Evolutionary conservation across 2,797 vertebrate species (phyloP).

Genomic region (Centropyge bicolor): DNA sequence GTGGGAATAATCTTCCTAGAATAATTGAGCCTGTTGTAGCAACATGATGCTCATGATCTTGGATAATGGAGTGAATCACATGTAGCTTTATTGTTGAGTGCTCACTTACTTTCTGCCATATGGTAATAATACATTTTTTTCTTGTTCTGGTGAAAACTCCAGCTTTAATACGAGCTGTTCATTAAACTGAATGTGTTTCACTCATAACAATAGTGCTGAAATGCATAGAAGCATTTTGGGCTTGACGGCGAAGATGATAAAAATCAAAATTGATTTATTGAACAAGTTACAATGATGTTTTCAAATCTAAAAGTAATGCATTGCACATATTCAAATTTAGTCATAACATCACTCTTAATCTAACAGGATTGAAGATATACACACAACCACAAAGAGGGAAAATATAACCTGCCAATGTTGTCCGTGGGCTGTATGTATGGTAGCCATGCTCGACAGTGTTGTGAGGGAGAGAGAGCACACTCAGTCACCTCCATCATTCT

Average conservation of each 20-base stretch:
- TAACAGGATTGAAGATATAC: neutral
- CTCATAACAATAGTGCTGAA: neutral
- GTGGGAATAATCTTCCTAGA: no score
- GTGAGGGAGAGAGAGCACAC: constrained; percentile 19
- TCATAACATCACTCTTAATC: neutral
- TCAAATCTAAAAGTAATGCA: neutral
- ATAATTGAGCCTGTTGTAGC: neutral
- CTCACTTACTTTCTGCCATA: neutral
- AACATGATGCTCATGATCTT: neutral
- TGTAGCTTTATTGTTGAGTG: neutral
- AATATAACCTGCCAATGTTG: constrained; percentile 26
- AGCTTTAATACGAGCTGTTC: neutral
- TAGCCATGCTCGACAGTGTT: constrained; percentile 23
- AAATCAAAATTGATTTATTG: no score
- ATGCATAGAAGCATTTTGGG: neutral
- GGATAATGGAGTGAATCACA: neutral
- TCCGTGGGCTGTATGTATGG: constrained; percentile 24
- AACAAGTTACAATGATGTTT: neutral
- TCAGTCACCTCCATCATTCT: constrained; percentile 56
- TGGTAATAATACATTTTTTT: neutral
- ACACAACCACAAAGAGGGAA: neutral
- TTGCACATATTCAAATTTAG: neutral
- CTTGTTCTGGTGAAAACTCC: neutral
- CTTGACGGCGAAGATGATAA: neutral
- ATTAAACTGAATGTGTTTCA: neutral